phyloP scores from a whole-genome alignment of 2,888 invertebrate species.

The Phragmatobia fuliginosa region DNA sequence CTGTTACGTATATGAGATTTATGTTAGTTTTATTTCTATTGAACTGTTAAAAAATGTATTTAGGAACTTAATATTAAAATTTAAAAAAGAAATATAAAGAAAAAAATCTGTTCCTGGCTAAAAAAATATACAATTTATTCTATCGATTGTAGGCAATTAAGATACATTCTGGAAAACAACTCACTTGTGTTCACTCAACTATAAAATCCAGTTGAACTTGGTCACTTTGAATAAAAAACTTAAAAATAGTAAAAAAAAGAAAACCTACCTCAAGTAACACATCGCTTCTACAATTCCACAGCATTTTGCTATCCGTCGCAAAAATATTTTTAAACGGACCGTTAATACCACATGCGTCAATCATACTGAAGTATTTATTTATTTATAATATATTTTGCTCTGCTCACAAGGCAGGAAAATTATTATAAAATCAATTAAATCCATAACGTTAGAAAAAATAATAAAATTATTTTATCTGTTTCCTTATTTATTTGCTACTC shows the following conservation, averaged over 20 bases:
- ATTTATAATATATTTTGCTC: conserved; percentile 33
- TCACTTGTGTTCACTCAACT: no score
- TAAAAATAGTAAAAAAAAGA: conserved; percentile 6
- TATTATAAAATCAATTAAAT: conserved; percentile 54
- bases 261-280: conserved; percentile 60
- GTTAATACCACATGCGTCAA: conserved; percentile 8
- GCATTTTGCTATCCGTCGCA: conserved; percentile 30
- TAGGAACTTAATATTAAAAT: not conserved
- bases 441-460: conserved; percentile 53
- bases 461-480: conserved; percentile 51
- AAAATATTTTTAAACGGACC: conserved; percentile 23
- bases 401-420: conserved; percentile 55
- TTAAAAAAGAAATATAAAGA: not conserved
- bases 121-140: no score
- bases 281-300: conserved; percentile 60
- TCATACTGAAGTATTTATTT: conserved; percentile 30
- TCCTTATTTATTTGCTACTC: conserved; percentile 54
- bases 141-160: no score
- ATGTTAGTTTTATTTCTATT: conserved; percentile 2
- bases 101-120: not conserved
- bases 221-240: no score
- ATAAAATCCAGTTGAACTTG: no score
- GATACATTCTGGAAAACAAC: no score
- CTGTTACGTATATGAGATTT: conserved; percentile 21
- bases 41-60: not conserved